Percentiles rank a stretch among this genome's conserved stretches.
Conservation (phyloP, 2,113 vertebrate species). For the Hucho hucho region DNA sequence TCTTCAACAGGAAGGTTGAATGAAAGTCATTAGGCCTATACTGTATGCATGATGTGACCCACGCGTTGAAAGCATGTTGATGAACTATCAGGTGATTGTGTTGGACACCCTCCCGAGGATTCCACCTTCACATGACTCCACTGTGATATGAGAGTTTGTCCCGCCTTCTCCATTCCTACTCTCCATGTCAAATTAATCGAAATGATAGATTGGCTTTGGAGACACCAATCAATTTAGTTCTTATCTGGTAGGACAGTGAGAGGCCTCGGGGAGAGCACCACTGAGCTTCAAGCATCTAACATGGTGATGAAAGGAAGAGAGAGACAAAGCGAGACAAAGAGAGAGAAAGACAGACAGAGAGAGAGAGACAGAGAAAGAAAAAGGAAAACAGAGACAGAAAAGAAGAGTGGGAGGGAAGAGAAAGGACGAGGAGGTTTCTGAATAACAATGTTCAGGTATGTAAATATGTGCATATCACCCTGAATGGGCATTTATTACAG, state of each 20-base stretch:
- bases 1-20: neutral
- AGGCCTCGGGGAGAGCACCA: conserved; percentile 39
- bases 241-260: conserved; percentile 18
- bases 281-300: conserved; percentile 15
- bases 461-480: conserved; percentile 28
- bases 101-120: neutral
- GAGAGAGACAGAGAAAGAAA: neutral
- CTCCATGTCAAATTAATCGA: conserved; percentile 41
- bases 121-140: neutral
- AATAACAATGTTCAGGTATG: neutral
- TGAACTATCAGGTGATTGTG: neutral
- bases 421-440: neutral
- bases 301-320: too few relatives aligned
- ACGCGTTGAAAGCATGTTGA: neutral
- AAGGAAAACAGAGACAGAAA: neutral
- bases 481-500: neutral
- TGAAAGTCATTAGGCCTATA: neutral
- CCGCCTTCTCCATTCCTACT: conserved; percentile 31
- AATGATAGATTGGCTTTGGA: conserved; percentile 46
- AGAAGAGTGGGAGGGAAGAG: neutral
- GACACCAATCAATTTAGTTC: conserved; percentile 44
- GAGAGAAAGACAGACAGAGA: too few relatives aligned
- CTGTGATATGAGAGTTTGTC: neutral
- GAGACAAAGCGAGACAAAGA: too few relatives aligned
- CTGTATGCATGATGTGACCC: neutral